These are phyloP conservation scores for Ips nitidus DNA, from an alignment of 1,140 invertebrate genomes.

Conservation along the genomic window DNA sequence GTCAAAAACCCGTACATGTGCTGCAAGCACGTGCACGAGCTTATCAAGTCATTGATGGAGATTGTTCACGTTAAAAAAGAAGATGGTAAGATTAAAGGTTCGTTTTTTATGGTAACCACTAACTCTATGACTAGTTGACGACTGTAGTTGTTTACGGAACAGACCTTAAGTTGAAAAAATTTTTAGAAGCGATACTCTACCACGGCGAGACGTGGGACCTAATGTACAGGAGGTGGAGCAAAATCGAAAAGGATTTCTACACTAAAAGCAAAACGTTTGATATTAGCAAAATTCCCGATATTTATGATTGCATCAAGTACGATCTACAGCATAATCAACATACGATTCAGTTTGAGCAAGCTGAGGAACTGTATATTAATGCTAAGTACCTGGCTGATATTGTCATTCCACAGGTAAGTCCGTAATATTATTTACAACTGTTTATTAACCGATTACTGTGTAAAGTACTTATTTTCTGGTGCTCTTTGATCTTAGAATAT, in stretches of 20 bases:
- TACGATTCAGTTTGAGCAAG: slow-evolving; percentile 89
- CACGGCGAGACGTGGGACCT: slow-evolving; percentile 99
- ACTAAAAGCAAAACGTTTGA: slow-evolving; percentile 92
- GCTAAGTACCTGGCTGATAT: slow-evolving; percentile 96
- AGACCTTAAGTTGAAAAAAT: not conserved
- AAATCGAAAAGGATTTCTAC: slow-evolving; percentile 98
- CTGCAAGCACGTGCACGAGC: slow-evolving; percentile 84
- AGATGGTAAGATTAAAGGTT: slow-evolving; percentile 83
- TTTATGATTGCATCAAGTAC: slow-evolving; percentile 99
- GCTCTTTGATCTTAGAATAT: too few relatives aligned
- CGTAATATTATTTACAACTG: too few relatives aligned
- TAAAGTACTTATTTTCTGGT: slow-evolving; percentile 1
- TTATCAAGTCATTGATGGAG: slow-evolving; percentile 84
- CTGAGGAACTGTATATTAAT: slow-evolving; percentile 93
- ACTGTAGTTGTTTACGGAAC: not conserved
- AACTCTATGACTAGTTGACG: not conserved
- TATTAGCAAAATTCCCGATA: slow-evolving; percentile 99
- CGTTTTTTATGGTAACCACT: slow-evolving; percentile 13
- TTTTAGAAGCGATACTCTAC: slow-evolving; percentile 84
- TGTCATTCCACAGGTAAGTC: slow-evolving; percentile 91
- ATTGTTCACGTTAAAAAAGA: slow-evolving; percentile 85
- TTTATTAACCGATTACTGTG: not conserved
- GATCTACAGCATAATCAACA: slow-evolving; percentile 98
- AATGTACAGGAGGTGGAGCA: slow-evolving; percentile 96
- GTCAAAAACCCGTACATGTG: slow-evolving; percentile 95